Evolutionary conservation across 1,140 invertebrate species (phyloP).

Genomic region (Papilio polyxenes): DNA sequence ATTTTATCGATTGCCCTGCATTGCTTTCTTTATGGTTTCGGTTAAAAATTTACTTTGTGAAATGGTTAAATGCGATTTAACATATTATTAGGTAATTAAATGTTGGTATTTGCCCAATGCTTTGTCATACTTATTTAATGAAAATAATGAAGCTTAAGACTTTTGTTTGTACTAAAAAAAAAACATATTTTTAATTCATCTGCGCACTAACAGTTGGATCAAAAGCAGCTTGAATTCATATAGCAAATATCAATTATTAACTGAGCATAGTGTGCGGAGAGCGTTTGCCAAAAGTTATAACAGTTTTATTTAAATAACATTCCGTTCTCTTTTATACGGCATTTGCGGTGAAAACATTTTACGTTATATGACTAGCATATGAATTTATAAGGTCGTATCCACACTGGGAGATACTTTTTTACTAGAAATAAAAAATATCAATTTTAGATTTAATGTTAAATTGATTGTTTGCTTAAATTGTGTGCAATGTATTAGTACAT

Average conservation of each 20-base stretch:
- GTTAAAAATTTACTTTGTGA: background rate
- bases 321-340: background rate
- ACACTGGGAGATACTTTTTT: background rate
- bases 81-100: no score
- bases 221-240: slow-evolving; percentile 55
- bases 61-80: no score
- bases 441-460: no score
- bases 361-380: slow-evolving; percentile 11
- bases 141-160: background rate
- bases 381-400: background rate
- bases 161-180: background rate
- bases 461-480: no score
- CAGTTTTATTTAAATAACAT: slow-evolving; percentile 37
- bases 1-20: slow-evolving; percentile 3
- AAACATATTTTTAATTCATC: background rate
- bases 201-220: background rate
- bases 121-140: no score
- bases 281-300: slow-evolving; percentile 41
- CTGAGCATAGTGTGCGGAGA: slow-evolving; percentile 14
- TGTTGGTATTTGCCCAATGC: no score
- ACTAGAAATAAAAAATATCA: background rate
- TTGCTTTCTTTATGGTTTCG: background rate
- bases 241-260: slow-evolving; percentile 61
- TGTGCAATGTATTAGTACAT: no score
- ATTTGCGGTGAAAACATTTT: slow-evolving; percentile 23